Conservation (phyloP, 1,140 invertebrate genomes). For the Nephila pilipes region DNA sequence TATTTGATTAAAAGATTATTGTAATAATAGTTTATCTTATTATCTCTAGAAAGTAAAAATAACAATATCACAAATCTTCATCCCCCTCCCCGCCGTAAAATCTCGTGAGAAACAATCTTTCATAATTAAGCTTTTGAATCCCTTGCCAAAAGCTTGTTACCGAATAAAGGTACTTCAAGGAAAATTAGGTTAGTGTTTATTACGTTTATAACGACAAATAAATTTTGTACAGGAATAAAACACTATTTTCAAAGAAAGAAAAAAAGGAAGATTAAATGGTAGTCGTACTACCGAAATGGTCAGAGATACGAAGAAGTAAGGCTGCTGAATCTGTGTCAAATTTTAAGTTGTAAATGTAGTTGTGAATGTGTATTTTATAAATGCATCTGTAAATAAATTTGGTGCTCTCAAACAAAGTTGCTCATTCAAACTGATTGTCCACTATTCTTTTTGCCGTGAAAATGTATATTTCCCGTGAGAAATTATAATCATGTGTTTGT, state of each 20-base stretch:
- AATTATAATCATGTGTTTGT: slow-evolving; percentile 34
- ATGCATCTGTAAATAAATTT: slow-evolving; percentile 41
- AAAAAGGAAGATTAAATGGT: background rate
- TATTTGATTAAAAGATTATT: too few relatives aligned
- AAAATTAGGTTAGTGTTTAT: too few relatives aligned
- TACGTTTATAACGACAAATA: background rate
- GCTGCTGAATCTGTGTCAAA: slow-evolving; percentile 4
- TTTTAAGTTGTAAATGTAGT: background rate
- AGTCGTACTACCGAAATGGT: background rate
- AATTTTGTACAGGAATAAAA: too few relatives aligned
- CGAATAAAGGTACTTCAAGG: too few relatives aligned
- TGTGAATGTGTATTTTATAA: slow-evolving; percentile 30
- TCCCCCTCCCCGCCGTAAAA: too few relatives aligned
- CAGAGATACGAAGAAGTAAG: background rate
- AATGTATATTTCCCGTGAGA: slow-evolving; percentile 3
- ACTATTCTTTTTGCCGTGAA: slow-evolving; percentile 7
- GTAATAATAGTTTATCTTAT: too few relatives aligned
- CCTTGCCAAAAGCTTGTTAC: too few relatives aligned
- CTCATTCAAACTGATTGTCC: slow-evolving; percentile 45
- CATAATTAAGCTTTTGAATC: too few relatives aligned
- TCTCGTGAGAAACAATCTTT: too few relatives aligned
- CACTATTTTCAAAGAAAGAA: background rate
- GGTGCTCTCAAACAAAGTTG: slow-evolving; percentile 46
- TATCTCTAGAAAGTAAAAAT: too few relatives aligned
- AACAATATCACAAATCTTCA: too few relatives aligned